Percentiles rank a stretch among this genome's conserved stretches.
phyloP scores from a whole-genome alignment of 2,113 vertebrate genomes.

The Neolamprologus sp. region DNA sequence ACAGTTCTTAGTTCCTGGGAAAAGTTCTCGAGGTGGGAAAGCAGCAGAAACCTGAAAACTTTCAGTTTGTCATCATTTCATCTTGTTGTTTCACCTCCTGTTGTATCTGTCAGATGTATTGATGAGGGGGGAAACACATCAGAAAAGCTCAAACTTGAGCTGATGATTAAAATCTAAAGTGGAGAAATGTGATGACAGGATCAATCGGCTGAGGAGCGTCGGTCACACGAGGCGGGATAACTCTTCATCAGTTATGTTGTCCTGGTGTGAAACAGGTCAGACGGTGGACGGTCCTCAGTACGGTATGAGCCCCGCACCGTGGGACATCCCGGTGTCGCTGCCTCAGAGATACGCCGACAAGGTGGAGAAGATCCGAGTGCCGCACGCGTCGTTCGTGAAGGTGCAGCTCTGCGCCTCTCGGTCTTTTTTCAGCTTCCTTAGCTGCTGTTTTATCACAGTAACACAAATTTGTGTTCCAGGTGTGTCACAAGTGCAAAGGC shows the following conservation, averaged over 20 bases:
- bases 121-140: accelerated
- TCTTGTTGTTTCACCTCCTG: neutral
- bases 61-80: neutral
- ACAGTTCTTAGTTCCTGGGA: neutral
- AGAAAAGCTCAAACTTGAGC: neutral
- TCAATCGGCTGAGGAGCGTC: neutral
- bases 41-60: neutral
- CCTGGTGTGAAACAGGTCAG: conserved; percentile 54
- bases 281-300: conserved; percentile 69
- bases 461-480: conserved; percentile 31
- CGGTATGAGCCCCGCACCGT: conserved; percentile 70
- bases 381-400: conserved; percentile 73
- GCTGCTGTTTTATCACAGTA: neutral
- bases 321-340: conserved; percentile 66
- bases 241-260: neutral
- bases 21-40: neutral
- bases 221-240: accelerated
- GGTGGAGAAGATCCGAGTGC: conserved; percentile 68
- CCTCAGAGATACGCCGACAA: conserved; percentile 69
- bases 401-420: neutral
- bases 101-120: neutral
- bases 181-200: neutral
- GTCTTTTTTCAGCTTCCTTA: neutral
- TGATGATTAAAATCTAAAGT: neutral
- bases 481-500: conserved; percentile 68